Conservation (phyloP, 2,797 vertebrate species). For the Benthosema pterotum region DNA sequence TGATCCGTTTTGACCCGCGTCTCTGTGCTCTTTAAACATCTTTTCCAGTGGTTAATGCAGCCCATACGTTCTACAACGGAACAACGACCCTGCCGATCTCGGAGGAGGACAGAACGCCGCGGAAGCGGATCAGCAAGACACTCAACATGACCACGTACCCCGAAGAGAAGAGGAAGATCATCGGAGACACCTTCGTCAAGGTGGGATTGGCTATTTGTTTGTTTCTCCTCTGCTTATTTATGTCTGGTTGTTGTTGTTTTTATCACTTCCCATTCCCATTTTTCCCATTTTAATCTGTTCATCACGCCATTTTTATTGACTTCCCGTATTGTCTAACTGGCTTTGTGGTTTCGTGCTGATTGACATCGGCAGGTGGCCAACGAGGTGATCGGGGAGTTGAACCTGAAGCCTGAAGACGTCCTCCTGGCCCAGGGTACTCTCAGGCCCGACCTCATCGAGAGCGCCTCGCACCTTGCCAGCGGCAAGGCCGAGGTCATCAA, state of each 20-base stretch:
- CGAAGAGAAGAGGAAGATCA: slow-evolving; percentile 98
- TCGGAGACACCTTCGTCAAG: slow-evolving; percentile 98
- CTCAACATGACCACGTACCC: slow-evolving; percentile 99
- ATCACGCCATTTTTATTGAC: not conserved
- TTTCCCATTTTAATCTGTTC: not conserved
- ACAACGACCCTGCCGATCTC: slow-evolving; percentile 98
- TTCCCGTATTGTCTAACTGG: not conserved
- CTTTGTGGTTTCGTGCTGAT: slow-evolving; percentile 3
- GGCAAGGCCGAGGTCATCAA: slow-evolving; percentile 98
- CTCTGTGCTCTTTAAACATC: not conserved
- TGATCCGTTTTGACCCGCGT: not conserved
- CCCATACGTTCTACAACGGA: slow-evolving; percentile 98
- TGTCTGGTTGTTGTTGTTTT: not conserved
- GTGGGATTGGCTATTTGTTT: slow-evolving; percentile 62
- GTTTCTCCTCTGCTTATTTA: not conserved
- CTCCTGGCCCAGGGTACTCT: slow-evolving; percentile 96
- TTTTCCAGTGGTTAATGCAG: slow-evolving; percentile 93
- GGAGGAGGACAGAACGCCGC: slow-evolving; percentile 95
- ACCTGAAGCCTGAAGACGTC: slow-evolving; percentile 96
- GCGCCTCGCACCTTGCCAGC: slow-evolving; percentile 92
- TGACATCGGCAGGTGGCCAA: slow-evolving; percentile 88
- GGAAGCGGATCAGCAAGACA: slow-evolving; percentile 98
- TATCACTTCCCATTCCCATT: not conserved
- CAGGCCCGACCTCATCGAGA: slow-evolving; percentile 98
- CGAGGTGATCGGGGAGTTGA: slow-evolving; percentile 98